phyloP scores from a whole-genome alignment of 2,888 invertebrate genomes.

The Calameuta idolon region DNA sequence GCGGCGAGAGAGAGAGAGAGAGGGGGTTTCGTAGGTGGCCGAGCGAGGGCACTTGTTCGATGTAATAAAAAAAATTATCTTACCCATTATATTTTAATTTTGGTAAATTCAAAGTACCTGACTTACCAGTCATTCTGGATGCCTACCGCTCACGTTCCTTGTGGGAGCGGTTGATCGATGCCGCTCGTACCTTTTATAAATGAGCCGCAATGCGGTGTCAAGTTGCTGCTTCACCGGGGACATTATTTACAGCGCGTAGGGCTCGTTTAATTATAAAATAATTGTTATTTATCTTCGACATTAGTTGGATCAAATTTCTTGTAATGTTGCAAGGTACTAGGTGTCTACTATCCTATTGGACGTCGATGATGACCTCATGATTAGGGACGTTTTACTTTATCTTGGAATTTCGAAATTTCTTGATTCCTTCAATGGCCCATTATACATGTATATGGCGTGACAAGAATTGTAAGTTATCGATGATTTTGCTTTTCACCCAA shows the following conservation, averaged over 20 bases:
- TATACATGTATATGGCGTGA: background rate
- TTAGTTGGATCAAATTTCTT: slow-evolving; percentile 47
- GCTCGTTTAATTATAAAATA: slow-evolving; percentile 60
- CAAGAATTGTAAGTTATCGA: background rate
- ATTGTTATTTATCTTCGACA: slow-evolving; percentile 59
- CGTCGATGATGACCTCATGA: background rate
- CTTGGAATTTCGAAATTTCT: background rate
- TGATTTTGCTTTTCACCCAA: background rate
- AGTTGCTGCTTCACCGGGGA: slow-evolving; percentile 43
- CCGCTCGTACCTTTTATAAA: slow-evolving; percentile 57
- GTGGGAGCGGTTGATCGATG: slow-evolving; percentile 55
- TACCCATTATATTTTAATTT: background rate
- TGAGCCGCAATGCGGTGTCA: slow-evolving; percentile 55
- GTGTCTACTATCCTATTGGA: background rate
- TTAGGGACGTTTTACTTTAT: background rate
- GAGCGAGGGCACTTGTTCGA: background rate
- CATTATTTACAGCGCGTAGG: slow-evolving; percentile 46
- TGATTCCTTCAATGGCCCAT: background rate
- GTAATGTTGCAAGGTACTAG: slow-evolving; percentile 10
- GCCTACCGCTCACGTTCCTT: background rate
- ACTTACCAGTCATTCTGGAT: background rate
- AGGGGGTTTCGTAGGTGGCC: background rate
- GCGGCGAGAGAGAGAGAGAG: background rate
- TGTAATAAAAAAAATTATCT: background rate
- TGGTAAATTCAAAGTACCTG: background rate